These are phyloP conservation scores for Paraplagusia blochii DNA, from an alignment of 2,113 vertebrate genomes.

Conservation along the genomic window DNA sequence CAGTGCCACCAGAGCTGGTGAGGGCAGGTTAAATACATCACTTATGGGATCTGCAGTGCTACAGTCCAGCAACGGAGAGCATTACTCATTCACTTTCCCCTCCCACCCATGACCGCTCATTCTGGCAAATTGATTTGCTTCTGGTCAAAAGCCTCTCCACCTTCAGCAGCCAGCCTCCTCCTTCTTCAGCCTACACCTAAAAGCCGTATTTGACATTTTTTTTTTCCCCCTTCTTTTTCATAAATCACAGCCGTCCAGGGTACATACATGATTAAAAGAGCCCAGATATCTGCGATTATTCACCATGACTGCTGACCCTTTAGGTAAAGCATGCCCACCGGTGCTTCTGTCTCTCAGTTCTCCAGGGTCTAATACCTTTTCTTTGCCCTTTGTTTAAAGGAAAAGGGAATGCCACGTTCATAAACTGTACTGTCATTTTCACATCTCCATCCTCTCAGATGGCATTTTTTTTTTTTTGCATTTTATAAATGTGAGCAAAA, in stretches of 20 bases:
- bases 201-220: constrained; percentile 33
- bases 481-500: too few relatives aligned
- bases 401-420: constrained; percentile 54
- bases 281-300: constrained; percentile 41
- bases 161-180: constrained; percentile 6
- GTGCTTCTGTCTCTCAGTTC: constrained; percentile 14
- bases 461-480: too few relatives aligned
- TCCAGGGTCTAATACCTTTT: constrained; percentile 65
- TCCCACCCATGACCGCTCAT: constrained; percentile 29
- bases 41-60: constrained; percentile 50
- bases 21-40: constrained; percentile 50
- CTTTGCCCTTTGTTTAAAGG: constrained; percentile 23
- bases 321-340: constrained; percentile 26
- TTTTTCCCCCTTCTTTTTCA: constrained; percentile 23
- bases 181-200: constrained; percentile 5
- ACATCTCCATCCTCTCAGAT: constrained; percentile 76
- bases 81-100: constrained; percentile 57
- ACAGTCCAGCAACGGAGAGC: constrained; percentile 40
- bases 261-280: constrained; percentile 54
- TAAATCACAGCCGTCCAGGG: constrained; percentile 48
- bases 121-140: constrained; percentile 57
- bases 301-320: constrained; percentile 38
- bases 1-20: constrained; percentile 27
- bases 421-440: constrained; percentile 82
- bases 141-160: constrained; percentile 40